Conservation (phyloP, 2,797 vertebrate genomes). For the Falco columbarius region DNA sequence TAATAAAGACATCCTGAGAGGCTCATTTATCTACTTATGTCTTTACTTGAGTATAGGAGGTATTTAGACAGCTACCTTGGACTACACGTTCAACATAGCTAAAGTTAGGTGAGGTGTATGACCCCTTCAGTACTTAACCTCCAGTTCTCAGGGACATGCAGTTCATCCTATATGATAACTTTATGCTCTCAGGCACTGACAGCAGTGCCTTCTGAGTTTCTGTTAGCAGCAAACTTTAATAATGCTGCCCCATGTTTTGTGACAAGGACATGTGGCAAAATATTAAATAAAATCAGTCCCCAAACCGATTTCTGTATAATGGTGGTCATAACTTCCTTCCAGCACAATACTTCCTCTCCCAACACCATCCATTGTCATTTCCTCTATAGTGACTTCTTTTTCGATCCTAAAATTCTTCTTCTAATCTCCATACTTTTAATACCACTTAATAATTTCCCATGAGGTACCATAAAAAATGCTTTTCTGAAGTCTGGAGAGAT, state of each 20-base stretch:
- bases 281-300: not conserved
- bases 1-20: not conserved
- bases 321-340: not conserved
- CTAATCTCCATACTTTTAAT: not conserved
- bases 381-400: not conserved
- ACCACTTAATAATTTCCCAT: not conserved
- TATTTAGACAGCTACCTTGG: not conserved
- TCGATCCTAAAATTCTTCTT: slow-evolving; percentile 1
- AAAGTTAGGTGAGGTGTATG: not conserved
- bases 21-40: not conserved
- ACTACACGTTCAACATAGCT: not conserved
- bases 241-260: not conserved
- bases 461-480: not conserved
- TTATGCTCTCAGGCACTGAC: not conserved
- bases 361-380: not conserved
- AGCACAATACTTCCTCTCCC: not conserved
- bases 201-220: not conserved
- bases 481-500: slow-evolving; percentile 38
- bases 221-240: not conserved
- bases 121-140: not conserved
- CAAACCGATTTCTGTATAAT: not conserved
- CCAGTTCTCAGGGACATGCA: not conserved
- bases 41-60: not conserved
- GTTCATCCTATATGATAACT: not conserved
- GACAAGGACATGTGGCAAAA: not conserved